phyloP scores from a whole-genome alignment of 2,888 invertebrate genomes.

The Bellardia bayeri region DNA sequence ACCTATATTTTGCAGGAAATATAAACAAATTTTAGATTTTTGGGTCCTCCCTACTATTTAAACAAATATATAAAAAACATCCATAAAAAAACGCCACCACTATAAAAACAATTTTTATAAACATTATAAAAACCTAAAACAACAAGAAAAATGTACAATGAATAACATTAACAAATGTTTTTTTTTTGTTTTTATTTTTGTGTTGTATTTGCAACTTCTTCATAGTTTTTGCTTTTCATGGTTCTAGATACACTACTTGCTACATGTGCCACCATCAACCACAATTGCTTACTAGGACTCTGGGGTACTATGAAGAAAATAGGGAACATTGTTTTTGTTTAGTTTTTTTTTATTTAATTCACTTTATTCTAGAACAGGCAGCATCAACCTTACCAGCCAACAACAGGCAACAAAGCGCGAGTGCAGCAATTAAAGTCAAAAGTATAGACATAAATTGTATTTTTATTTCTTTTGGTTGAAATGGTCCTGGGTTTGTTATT shows the following conservation, averaged over 20 bases:
- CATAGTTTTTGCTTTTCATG: conserved; percentile 39
- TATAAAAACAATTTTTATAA: conserved; percentile 44
- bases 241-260: conserved; percentile 7
- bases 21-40: too few species aligned
- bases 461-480: conserved; percentile 63
- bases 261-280: conserved; percentile 33
- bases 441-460: conserved; percentile 70
- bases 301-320: conserved; percentile 55
- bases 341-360: not conserved
- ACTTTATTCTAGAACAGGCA: not conserved
- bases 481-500: conserved; percentile 44
- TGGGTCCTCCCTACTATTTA: not conserved
- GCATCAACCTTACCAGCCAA: not conserved
- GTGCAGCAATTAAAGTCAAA: conserved; percentile 73
- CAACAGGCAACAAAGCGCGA: conserved; percentile 69
- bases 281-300: conserved; percentile 48
- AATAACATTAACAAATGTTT: conserved; percentile 66
- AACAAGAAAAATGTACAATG: conserved; percentile 56
- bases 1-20: too few species aligned
- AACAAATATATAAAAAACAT: conserved; percentile 7
- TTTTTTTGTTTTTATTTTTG: not conserved
- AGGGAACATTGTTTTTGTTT: conserved; percentile 1
- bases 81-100: conserved; percentile 61
- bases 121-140: conserved; percentile 46
- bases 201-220: conserved; percentile 17